Conservation (phyloP, 2,888 invertebrate genomes). For the Ecliptopera silaceata region DNA sequence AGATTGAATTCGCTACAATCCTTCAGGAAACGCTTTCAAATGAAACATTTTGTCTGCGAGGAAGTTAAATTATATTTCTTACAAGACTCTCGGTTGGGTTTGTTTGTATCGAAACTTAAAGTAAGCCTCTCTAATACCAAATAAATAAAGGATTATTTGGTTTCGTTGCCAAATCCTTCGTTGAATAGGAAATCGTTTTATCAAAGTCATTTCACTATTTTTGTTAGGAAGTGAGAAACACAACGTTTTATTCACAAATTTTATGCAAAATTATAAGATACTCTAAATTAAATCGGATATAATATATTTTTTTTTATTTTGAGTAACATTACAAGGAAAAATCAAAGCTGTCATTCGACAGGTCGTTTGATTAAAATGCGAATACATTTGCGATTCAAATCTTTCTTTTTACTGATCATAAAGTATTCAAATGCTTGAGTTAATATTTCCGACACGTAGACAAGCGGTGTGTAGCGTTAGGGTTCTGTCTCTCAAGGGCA, state of each 20-base stretch:
- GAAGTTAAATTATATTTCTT: slow-evolving; percentile 78
- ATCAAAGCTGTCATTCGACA: slow-evolving; percentile 45
- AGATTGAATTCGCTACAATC: slow-evolving; percentile 78
- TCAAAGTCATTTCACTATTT: slow-evolving; percentile 11
- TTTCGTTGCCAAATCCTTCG: slow-evolving; percentile 20
- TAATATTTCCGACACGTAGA: slow-evolving; percentile 78
- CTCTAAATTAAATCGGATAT: too few relatives aligned
- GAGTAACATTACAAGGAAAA: slow-evolving; percentile 16
- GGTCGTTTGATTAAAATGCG: slow-evolving; percentile 75
- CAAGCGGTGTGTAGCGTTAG: slow-evolving; percentile 51
- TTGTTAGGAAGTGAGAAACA: slow-evolving; percentile 1
- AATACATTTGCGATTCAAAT: slow-evolving; percentile 80
- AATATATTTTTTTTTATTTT: too few relatives aligned
- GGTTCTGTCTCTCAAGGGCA: slow-evolving; percentile 31
- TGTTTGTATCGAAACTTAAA: slow-evolving; percentile 61
- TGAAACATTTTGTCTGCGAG: slow-evolving; percentile 70
- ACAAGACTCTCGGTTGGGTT: slow-evolving; percentile 57
- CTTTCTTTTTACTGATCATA: slow-evolving; percentile 79
- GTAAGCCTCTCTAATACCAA: slow-evolving; percentile 57
- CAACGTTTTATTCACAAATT: neutral
- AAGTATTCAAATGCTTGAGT: slow-evolving; percentile 78
- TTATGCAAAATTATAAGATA: neutral
- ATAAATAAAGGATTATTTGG: slow-evolving; percentile 49
- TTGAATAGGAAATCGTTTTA: slow-evolving; percentile 18
- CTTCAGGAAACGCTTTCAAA: slow-evolving; percentile 72